These are phyloP conservation scores for Melanogrammus aeglefinus DNA, from an alignment of 2,797 vertebrate species.

Conservation along the genomic window DNA sequence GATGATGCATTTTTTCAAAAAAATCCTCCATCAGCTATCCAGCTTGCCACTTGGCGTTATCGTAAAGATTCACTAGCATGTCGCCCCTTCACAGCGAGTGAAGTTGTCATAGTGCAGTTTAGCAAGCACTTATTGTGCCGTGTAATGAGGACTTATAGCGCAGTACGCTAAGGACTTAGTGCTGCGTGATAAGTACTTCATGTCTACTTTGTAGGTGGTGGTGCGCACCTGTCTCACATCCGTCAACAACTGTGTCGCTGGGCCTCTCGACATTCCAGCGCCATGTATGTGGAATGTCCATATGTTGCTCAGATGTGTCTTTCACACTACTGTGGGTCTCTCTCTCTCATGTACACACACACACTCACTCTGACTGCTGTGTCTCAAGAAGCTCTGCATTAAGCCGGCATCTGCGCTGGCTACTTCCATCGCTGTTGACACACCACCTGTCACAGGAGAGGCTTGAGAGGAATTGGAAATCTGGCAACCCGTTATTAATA, in stretches of 20 bases:
- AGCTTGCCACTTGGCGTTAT: too few species aligned
- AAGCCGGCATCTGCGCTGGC: constrained; percentile 29
- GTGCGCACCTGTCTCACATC: constrained; percentile 36
- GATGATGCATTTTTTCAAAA: too few species aligned
- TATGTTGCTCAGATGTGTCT: constrained; percentile 40
- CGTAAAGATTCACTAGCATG: too few species aligned
- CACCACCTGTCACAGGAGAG: constrained; percentile 41
- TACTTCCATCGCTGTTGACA: constrained; percentile 41
- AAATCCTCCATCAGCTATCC: too few species aligned
- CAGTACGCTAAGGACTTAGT: too few species aligned
- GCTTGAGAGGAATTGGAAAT: constrained; percentile 25
- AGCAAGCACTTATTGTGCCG: too few species aligned
- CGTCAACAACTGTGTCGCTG: constrained; percentile 29
- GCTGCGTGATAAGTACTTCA: too few species aligned
- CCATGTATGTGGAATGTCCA: constrained; percentile 42
- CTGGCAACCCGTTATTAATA: neutral
- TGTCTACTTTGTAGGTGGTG: too few species aligned
- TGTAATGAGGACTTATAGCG: too few species aligned
- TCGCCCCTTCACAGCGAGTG: too few species aligned
- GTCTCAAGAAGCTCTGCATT: neutral
- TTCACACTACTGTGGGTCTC: constrained; percentile 31
- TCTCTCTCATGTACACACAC: constrained; percentile 13
- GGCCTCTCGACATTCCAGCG: constrained; percentile 35
- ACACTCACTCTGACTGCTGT: constrained; percentile 21
- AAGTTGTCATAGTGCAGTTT: too few species aligned